A percentile compares a stretch with the other conserved stretches of the same genome.
These are phyloP conservation scores for Chirona hameri DNA, from an alignment of 2,888 invertebrate species.

Conservation along the genomic window DNA sequence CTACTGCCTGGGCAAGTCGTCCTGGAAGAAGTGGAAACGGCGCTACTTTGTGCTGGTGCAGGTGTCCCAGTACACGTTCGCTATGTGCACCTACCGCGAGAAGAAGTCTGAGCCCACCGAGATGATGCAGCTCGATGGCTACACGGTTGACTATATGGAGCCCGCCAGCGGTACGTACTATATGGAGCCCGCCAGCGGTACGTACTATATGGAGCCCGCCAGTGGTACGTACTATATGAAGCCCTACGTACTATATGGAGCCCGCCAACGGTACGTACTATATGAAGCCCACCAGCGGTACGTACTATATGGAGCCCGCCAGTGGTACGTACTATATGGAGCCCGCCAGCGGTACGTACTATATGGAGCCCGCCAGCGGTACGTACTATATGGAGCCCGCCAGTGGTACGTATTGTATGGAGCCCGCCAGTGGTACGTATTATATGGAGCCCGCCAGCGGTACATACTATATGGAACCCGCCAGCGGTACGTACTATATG, in stretches of 20 bases:
- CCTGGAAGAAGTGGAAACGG: constrained; percentile 99
- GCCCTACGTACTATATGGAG: constrained; percentile 98
- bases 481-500: too few relatives aligned
- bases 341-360: constrained; percentile 75
- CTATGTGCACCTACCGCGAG: constrained; percentile 98
- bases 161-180: constrained; percentile 74
- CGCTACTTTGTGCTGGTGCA: constrained; percentile 97
- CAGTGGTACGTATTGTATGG: constrained; percentile 62
- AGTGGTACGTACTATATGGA: constrained; percentile 99
- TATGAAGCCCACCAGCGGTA: constrained; percentile 92
- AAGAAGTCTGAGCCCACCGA: constrained; percentile 99
- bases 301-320: constrained; percentile 44
- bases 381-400: constrained; percentile 97
- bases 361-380: too few relatives aligned
- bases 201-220: constrained; percentile 90
- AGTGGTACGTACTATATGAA: constrained; percentile 62
- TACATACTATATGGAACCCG: constrained; percentile 51
- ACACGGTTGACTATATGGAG: constrained; percentile 98
- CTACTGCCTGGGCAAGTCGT: constrained; percentile 89
- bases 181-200: constrained; percentile 73
- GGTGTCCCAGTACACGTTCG: constrained; percentile 99
- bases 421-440: too few relatives aligned
- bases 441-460: constrained; percentile 95
- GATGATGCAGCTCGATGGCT: constrained; percentile 99
- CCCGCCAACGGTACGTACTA: constrained; percentile 90